These are phyloP conservation scores for Clusia tigrina DNA, from an alignment of 2,888 invertebrate genomes.

Conservation along the genomic window DNA sequence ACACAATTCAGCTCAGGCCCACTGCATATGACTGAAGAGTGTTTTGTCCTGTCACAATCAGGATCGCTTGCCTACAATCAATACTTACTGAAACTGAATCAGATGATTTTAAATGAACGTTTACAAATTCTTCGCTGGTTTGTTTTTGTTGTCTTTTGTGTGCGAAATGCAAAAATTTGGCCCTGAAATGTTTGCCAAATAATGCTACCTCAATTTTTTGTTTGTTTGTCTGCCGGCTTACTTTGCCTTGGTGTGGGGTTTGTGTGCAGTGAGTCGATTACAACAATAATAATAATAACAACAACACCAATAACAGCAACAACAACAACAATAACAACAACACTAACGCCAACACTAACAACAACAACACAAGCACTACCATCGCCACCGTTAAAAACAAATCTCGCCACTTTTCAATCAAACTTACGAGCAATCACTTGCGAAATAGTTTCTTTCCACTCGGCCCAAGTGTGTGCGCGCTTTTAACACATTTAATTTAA, in stretches of 20 bases:
- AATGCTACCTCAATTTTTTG: slow-evolving; percentile 31
- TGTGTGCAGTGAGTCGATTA: neutral
- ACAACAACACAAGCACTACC: no score
- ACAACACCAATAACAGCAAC: slow-evolving; percentile 43
- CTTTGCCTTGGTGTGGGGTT: slow-evolving; percentile 25
- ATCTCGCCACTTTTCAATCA: no score
- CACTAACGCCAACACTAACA: no score
- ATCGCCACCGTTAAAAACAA: no score
- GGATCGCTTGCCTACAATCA: no score
- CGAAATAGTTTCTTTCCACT: neutral
- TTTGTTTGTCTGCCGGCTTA: slow-evolving; percentile 27
- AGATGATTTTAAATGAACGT: no score
- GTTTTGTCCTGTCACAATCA: no score
- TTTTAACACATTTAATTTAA: slow-evolving; percentile 15
- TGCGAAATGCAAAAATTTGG: slow-evolving; percentile 54
- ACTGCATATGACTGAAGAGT: no score
- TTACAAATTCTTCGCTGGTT: slow-evolving; percentile 8
- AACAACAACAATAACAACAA: no score
- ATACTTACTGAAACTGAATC: no score
- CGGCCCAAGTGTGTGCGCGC: neutral
- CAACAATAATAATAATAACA: slow-evolving; percentile 33
- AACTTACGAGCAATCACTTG: neutral
- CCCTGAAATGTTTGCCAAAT: slow-evolving; percentile 58
- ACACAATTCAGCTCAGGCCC: no score
- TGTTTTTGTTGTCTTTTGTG: no score